Evolutionary conservation across 2,113 vertebrate species (phyloP).

Genomic region (Morone saxatilis): DNA sequence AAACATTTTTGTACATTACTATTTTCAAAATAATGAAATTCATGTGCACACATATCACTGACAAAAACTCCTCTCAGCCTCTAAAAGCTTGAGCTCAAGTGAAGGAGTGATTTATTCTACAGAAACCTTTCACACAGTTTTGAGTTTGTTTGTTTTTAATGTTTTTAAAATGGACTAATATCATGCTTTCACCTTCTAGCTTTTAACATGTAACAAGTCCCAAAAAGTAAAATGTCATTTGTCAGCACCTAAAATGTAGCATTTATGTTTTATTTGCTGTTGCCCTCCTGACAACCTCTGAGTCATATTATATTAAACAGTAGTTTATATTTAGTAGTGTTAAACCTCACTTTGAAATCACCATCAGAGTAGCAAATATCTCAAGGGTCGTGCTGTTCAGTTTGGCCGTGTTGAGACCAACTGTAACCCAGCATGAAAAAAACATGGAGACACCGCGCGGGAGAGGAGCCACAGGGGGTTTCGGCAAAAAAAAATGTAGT

Average conservation of each 20-base stretch:
- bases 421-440: not conserved
- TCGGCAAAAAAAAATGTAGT: too few relatives aligned
- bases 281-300: constrained; percentile 21
- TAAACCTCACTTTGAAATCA: constrained; percentile 31
- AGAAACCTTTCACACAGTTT: not conserved
- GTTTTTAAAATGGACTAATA: not conserved
- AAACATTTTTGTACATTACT: not conserved
- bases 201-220: constrained; percentile 8
- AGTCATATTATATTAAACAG: constrained; percentile 44
- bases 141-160: too few relatives aligned
- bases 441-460: too few relatives aligned
- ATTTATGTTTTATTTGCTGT: constrained; percentile 1
- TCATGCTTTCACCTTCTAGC: not conserved
- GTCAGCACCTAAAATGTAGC: not conserved
- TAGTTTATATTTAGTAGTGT: constrained; percentile 24
- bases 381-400: constrained; percentile 12
- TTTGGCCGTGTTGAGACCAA: not conserved
- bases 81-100: not conserved
- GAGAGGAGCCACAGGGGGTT: too few relatives aligned
- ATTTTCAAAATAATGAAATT: not conserved
- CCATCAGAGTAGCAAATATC: constrained; percentile 26
- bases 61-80: not conserved
- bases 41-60: not conserved
- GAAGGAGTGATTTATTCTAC: not conserved
- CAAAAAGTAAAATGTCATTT: constrained; percentile 12